Percentiles rank a stretch among this genome's conserved stretches.
Evolutionary conservation across 2,888 invertebrate genomes (phyloP).

Genomic region (Atrina japonica): DNA sequence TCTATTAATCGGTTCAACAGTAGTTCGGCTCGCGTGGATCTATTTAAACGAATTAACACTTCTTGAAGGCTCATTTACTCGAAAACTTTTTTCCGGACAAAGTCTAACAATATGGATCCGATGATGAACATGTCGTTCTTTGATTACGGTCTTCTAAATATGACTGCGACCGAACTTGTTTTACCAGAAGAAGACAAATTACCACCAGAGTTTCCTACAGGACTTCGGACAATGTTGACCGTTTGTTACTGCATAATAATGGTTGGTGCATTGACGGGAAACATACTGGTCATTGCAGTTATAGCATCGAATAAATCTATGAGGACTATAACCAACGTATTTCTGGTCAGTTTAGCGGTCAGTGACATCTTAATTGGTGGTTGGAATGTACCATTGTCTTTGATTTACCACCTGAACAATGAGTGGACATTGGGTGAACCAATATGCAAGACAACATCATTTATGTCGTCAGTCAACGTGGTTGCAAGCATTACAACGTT

Average conservation of each 20-base stretch:
- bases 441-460: constrained; percentile 68
- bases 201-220: constrained; percentile 46
- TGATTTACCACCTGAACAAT: constrained; percentile 56
- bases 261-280: constrained; percentile 58
- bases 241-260: constrained; percentile 60
- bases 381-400: constrained; percentile 66
- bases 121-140: no score
- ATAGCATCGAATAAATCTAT: constrained; percentile 53
- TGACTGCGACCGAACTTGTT: no score
- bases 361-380: constrained; percentile 66
- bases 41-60: no score
- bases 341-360: constrained; percentile 67
- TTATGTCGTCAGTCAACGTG: constrained; percentile 67
- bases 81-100: no score
- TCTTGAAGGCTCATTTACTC: no score
- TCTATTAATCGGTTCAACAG: no score
- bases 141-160: no score
- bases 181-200: constrained; percentile 30
- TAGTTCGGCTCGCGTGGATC: no score
- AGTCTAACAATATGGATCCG: no score
- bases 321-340: constrained; percentile 66
- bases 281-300: constrained; percentile 61
- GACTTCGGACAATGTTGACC: constrained; percentile 46
- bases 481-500: constrained; percentile 67
- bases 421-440: constrained; percentile 67